These are phyloP conservation scores for Glaucopsyche alexis DNA, from an alignment of 2,888 invertebrate genomes.

Conservation along the genomic window DNA sequence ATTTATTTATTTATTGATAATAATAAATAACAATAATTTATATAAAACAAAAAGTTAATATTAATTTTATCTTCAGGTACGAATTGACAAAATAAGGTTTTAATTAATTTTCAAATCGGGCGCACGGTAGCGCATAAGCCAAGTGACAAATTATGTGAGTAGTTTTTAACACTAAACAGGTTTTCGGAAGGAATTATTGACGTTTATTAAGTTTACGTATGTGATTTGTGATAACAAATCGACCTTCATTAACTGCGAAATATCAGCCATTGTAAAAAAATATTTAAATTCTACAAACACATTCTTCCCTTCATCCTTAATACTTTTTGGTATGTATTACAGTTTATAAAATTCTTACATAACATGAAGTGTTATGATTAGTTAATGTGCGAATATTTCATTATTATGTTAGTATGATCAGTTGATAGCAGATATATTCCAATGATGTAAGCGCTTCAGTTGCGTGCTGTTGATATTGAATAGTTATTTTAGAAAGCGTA, in stretches of 20 bases:
- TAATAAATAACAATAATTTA: too few relatives aligned
- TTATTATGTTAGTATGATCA: slow-evolving; percentile 27
- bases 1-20: too few relatives aligned
- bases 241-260: slow-evolving; percentile 7
- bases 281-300: not conserved
- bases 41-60: too few relatives aligned
- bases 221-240: not conserved
- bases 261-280: not conserved
- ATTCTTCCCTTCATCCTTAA: not conserved
- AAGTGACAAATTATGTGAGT: not conserved
- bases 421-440: slow-evolving; percentile 21
- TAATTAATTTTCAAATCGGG: not conserved
- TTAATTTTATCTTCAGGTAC: too few relatives aligned
- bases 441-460: slow-evolving; percentile 62
- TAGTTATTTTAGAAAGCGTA: slow-evolving; percentile 75
- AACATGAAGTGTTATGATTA: slow-evolving; percentile 7
- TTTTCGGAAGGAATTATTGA: not conserved
- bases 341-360: not conserved
- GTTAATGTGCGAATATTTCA: slow-evolving; percentile 12
- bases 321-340: not conserved
- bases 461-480: slow-evolving; percentile 72
- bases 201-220: not conserved
- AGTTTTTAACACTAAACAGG: not conserved
- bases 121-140: not conserved
- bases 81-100: not conserved